Evolutionary conservation across 2,113 vertebrate species (phyloP).

Genomic region (Ochotona curzoniae): DNA sequence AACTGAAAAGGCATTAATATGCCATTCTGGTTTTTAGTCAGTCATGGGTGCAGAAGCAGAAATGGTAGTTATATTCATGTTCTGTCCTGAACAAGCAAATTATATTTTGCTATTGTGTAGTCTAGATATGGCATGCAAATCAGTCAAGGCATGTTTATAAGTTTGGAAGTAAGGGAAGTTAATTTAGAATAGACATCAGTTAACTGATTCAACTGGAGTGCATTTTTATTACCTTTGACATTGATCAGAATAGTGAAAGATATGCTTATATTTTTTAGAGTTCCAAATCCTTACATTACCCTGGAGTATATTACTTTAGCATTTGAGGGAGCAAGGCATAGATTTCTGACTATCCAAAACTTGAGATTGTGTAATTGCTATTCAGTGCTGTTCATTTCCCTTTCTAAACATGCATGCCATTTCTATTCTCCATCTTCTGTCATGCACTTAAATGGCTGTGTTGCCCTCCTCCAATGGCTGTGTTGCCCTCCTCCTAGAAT

Average conservation of each 20-base stretch:
- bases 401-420: neutral
- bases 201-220: neutral
- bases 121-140: neutral
- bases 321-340: neutral
- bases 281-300: neutral
- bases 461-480: too few species aligned
- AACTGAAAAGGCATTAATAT: neutral
- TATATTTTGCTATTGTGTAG: neutral
- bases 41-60: neutral
- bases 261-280: neutral
- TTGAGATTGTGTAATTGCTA: neutral
- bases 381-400: neutral
- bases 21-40: neutral
- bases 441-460: neutral
- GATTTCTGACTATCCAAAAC: neutral
- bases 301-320: neutral
- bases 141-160: neutral
- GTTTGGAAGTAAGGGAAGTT: neutral
- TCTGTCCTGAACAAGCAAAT: neutral
- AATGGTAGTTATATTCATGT: neutral
- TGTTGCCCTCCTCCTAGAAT: neutral
- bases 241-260: neutral
- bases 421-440: neutral
- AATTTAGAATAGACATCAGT: constrained; percentile 12
- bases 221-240: neutral